phyloP scores from a whole-genome alignment of 2,888 invertebrate species.

The Mactromeris polynyma region DNA sequence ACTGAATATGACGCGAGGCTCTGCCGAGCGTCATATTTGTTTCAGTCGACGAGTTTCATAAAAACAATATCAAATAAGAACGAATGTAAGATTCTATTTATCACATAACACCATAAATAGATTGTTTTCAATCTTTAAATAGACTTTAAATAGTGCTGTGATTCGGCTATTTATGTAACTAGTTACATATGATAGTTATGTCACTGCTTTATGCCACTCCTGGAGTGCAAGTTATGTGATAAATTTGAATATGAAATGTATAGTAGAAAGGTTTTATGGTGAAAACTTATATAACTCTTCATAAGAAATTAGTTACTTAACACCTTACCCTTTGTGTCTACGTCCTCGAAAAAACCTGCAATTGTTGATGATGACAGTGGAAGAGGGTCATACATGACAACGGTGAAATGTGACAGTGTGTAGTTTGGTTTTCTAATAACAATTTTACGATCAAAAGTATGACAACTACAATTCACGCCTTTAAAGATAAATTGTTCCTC shows the following conservation, averaged over 20 bases:
- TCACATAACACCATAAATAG: no score
- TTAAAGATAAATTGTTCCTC: not conserved
- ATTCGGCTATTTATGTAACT: no score
- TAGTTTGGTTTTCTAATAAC: not conserved
- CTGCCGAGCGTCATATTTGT: no score
- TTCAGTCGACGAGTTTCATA: no score
- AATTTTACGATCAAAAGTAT: not conserved
- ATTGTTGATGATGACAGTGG: not conserved
- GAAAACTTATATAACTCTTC: not conserved
- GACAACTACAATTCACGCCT: conserved; percentile 8
- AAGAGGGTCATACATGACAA: not conserved
- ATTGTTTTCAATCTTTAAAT: no score
- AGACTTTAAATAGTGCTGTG: no score
- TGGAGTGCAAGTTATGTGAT: no score
- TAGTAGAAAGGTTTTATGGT: not conserved
- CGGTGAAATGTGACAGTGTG: not conserved
- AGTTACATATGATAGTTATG: no score
- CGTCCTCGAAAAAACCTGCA: not conserved
- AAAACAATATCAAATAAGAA: no score
- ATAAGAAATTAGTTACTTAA: not conserved
- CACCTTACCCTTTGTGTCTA: not conserved
- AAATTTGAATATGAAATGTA: conserved; percentile 18
- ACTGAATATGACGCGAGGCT: no score
- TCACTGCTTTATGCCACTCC: no score
- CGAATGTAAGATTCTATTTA: no score